These are phyloP conservation scores for Gymnobelideus leadbeateri DNA, from an alignment of 2,113 vertebrate species.

Conservation along the genomic window DNA sequence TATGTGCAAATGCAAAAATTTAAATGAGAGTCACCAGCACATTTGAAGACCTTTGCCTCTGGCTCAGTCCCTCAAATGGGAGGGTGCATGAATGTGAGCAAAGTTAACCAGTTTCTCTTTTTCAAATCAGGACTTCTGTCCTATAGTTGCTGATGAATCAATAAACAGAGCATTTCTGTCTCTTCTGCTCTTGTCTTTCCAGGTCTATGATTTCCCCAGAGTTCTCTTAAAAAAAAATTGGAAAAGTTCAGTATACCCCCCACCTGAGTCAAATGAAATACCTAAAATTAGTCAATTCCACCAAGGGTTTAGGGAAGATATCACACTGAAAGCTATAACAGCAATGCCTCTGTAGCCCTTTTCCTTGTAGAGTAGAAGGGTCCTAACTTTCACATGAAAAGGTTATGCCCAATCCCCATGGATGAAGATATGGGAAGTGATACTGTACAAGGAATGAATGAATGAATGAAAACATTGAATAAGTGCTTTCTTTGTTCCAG, in stretches of 20 bases:
- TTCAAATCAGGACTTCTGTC: slow-evolving; percentile 5
- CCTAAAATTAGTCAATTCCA: not conserved
- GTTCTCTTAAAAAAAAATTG: not conserved
- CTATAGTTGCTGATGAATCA: slow-evolving; percentile 30
- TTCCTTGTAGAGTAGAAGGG: not conserved
- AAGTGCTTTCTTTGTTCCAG: not conserved
- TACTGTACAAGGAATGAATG: not conserved
- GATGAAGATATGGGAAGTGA: not conserved
- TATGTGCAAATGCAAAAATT: slow-evolving; percentile 60
- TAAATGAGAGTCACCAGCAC: slow-evolving; percentile 49
- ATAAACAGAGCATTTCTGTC: not conserved
- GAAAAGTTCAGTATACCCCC: not conserved
- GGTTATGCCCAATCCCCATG: not conserved
- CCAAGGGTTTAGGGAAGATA: slow-evolving; percentile 1
- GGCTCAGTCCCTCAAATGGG: slow-evolving; percentile 31
- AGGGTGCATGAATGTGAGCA: slow-evolving; percentile 32
- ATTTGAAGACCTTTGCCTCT: slow-evolving; percentile 45
- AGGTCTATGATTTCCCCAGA: slow-evolving; percentile 44
- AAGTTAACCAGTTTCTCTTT: slow-evolving; percentile 20
- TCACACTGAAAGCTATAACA: not conserved
- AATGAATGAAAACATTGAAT: not conserved
- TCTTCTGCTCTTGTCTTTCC: slow-evolving; percentile 55
- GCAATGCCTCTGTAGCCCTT: not conserved
- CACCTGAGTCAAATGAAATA: slow-evolving; percentile 27
- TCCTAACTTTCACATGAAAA: not conserved